A percentile compares a stretch with the other conserved stretches of the same genome.
Conservation (phyloP, 2,888 invertebrate species). For the Harmothoe impar region DNA sequence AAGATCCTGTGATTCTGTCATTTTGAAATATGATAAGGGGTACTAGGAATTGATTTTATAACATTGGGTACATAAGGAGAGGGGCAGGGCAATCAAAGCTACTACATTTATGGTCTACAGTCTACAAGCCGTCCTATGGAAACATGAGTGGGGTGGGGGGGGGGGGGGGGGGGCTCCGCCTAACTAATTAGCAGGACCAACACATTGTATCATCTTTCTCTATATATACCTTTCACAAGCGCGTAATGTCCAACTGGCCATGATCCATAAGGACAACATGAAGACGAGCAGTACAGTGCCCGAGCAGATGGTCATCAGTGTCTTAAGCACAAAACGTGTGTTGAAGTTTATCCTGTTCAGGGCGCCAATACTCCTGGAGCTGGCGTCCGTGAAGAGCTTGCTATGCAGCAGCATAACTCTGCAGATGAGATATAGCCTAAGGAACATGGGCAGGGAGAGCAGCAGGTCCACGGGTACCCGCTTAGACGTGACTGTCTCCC, state of each 20-base stretch:
- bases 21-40: too few species aligned
- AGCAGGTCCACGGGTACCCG: conserved; percentile 90
- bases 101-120: too few species aligned
- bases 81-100: too few species aligned
- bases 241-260: conserved; percentile 98
- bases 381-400: conserved; percentile 99
- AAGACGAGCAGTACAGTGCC: conserved; percentile 98
- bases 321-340: conserved; percentile 96
- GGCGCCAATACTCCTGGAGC: conserved; percentile 91
- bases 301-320: conserved; percentile 99
- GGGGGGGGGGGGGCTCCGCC: too few species aligned
- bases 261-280: conserved; percentile 99
- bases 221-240: conserved; percentile 96
- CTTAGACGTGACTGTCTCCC: conserved; percentile 71
- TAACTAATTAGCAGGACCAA: too few species aligned
- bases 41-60: too few species aligned
- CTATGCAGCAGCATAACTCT: conserved; percentile 99
- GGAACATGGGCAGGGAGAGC: conserved; percentile 99
- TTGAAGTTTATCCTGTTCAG: conserved; percentile 87
- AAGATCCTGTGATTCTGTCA: too few species aligned
- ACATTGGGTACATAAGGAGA: too few species aligned
- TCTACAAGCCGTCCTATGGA: too few species aligned
- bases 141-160: too few species aligned
- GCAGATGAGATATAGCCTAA: conserved; percentile 99
- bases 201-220: too few species aligned